Base-by-base conservation (phyloP, 2,113 vertebrate species). In the Ptilonorhynchus violaceus region DNA sequence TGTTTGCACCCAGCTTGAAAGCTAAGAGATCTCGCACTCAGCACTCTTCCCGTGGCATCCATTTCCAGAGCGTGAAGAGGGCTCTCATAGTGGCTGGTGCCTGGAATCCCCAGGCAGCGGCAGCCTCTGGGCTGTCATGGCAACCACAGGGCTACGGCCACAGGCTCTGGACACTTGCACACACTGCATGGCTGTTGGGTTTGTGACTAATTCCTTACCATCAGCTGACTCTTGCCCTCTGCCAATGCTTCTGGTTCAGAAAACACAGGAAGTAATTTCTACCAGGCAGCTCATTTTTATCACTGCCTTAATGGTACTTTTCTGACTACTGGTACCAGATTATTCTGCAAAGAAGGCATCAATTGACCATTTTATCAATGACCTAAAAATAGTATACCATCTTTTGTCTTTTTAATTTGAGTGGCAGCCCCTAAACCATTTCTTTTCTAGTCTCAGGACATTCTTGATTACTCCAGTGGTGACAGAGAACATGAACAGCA, bases 61-160 rank as follows among this genome's bases (percentile, higher is more conserved):
- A 42, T 72, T 93, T 70, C 49, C 59, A 77, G 5, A 3, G 52
- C 0, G 0, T 20, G 62, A 88, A 56, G 53, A 79, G 23, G 66
- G 44, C 23, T 89, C 37, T 91, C 53, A 39, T 0, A 19, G 49
- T 41, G 62, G 21, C 1, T 9, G 2, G 30, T 58, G 53, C n/a
- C n/a, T n/a, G n/a, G n/a, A 79, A 78, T 75, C 60, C 50, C 25
- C 28, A 49, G 37, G 31, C 24, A 35, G 47, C 3, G 0, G 39
- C 56, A 85, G 78, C 37, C 50, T 83, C 67, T 28, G 59, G 60
- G 64, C 91, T 96, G 88, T 49, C 76, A 86, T 86, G 92, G 77
- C 88, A 95, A 67, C 75, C 79, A 50, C 0, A 2, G 68, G 41
- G 28, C 75, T 39, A 23, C 5, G 24, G 81, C 39, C 79, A 66